phyloP scores from a whole-genome alignment of 2,888 invertebrate genomes.

The Eurois occulta region DNA sequence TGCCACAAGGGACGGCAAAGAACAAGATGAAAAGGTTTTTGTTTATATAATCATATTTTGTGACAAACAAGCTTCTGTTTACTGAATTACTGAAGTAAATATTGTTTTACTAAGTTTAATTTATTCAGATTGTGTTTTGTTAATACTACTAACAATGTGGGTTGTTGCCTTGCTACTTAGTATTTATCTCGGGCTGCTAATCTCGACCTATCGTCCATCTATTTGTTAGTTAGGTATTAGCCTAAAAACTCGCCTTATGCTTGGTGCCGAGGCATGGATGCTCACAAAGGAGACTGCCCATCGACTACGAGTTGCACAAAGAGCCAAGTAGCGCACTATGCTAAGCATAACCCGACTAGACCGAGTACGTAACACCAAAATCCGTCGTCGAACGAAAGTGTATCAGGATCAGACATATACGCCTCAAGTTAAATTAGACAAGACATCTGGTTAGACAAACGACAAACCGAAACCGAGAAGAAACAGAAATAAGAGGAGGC shows the following conservation, averaged over 20 bases:
- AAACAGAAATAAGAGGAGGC: too few relatives aligned
- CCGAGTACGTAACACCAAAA: neutral
- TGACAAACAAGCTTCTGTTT: slow-evolving; percentile 34
- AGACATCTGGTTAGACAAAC: neutral
- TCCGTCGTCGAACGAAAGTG: neutral
- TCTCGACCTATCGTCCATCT: neutral
- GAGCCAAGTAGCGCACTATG: neutral
- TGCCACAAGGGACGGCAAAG: slow-evolving; percentile 28
- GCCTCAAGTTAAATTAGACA: neutral
- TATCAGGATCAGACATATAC: neutral
- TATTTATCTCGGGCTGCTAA: neutral
- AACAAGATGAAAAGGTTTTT: slow-evolving; percentile 9
- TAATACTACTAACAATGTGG: neutral
- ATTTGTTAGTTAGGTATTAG: neutral
- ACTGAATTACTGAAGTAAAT: slow-evolving; percentile 11
- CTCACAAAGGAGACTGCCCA: neutral
- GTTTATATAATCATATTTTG: slow-evolving; percentile 18
- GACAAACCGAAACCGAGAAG: too few relatives aligned
- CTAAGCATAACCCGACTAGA: neutral
- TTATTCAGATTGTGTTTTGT: neutral
- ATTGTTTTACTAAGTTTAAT: slow-evolving; percentile 43
- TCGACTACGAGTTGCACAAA: neutral
- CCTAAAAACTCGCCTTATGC: neutral
- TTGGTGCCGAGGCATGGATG: neutral
- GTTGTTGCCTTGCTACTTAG: neutral